Percentiles rank a stretch among this genome's conserved stretches.
These are phyloP conservation scores for Patella vulgata DNA, from an alignment of 1,140 invertebrate species.

Conservation along the genomic window DNA sequence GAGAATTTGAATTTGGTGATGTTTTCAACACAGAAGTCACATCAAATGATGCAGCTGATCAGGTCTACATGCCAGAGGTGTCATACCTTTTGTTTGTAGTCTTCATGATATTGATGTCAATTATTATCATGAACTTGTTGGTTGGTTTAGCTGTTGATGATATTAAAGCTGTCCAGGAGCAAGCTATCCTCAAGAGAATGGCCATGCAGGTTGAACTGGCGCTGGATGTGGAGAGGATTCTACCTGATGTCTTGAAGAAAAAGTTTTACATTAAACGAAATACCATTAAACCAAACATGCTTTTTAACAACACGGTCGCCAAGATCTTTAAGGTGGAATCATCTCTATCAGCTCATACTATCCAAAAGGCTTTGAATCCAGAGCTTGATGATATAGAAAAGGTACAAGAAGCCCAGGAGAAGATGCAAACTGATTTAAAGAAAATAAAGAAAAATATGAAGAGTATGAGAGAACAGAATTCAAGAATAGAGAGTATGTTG, in stretches of 20 bases:
- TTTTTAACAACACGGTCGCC: conserved; percentile 28
- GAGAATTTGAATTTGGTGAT: conserved; percentile 66
- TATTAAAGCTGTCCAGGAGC: conserved; percentile 68
- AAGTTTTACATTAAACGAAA: conserved; percentile 57
- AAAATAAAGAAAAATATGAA: conserved; percentile 47
- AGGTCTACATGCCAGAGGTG: conserved; percentile 41
- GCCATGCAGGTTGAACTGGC: conserved; percentile 71
- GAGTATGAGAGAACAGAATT: conserved; percentile 39
- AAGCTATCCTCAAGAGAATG: conserved; percentile 69
- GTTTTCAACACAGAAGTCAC: too few species aligned
- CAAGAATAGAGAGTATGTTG: conserved; percentile 53
- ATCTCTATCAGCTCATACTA: conserved; percentile 42
- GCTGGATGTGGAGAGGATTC: conserved; percentile 67
- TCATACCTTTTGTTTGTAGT: conserved; percentile 63
- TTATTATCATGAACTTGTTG: conserved; percentile 69
- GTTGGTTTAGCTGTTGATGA: conserved; percentile 69
- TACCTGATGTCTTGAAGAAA: conserved; percentile 64
- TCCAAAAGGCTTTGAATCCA: conserved; percentile 57
- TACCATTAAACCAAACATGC: conserved; percentile 63
- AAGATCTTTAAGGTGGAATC: conserved; percentile 34
- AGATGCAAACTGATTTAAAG: conserved; percentile 44
- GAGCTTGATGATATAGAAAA: conserved; percentile 62
- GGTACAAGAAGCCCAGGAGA: conserved; percentile 56
- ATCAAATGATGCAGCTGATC: background rate
- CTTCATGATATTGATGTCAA: conserved; percentile 67